Evolutionary conservation across 1,140 invertebrate genomes (phyloP).

Genomic region (Euschistus heros): DNA sequence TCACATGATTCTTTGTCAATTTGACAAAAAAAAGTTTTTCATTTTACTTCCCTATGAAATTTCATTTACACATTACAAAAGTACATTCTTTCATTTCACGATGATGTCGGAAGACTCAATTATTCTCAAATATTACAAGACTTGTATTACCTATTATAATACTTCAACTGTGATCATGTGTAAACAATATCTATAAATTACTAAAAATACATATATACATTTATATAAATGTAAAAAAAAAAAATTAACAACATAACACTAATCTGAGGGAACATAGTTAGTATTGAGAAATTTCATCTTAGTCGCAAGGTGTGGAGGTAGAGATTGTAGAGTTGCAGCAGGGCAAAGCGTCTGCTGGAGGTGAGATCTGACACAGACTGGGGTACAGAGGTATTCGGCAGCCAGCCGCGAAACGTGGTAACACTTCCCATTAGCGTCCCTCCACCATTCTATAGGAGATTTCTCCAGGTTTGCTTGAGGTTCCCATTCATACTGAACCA

Average conservation of each 20-base stretch:
- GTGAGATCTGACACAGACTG: constrained; percentile 35
- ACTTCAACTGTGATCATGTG: no score
- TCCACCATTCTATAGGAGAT: constrained; percentile 44
- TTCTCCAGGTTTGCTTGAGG: constrained; percentile 38
- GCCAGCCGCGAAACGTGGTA: constrained; percentile 39
- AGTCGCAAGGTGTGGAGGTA: constrained; percentile 21
- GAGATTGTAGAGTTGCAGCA: background rate
- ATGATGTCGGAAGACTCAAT: no score
- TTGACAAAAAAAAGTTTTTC: no score
- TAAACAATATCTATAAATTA: no score
- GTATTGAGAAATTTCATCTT: constrained; percentile 26
- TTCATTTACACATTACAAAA: no score
- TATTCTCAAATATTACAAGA: no score
- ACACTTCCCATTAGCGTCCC: constrained; percentile 38
- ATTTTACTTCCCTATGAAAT: no score
- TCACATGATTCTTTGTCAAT: no score
- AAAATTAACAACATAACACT: background rate
- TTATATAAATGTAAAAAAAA: no score
- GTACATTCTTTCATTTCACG: no score
- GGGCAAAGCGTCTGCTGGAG: constrained; percentile 14
- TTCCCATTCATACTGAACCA: constrained; percentile 42
- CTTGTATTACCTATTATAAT: no score
- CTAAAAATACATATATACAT: no score
- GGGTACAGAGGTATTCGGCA: constrained; percentile 40
- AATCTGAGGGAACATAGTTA: constrained; percentile 20